Evolutionary conservation across 1,140 invertebrate species (phyloP).

Genomic region (Aricia agestis): DNA sequence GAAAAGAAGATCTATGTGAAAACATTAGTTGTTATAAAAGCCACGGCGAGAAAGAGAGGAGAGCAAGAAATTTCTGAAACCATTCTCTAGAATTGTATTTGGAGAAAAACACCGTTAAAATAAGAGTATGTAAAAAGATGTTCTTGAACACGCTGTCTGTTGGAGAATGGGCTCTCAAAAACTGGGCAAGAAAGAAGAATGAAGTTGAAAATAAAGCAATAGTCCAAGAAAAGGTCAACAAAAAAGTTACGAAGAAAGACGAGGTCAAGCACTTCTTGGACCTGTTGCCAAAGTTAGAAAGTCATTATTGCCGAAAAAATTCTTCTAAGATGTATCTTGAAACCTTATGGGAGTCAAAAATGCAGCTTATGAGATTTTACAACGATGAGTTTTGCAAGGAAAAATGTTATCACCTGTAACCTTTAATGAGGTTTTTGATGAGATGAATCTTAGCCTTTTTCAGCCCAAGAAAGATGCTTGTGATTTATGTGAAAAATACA

Average conservation of each 20-base stretch:
- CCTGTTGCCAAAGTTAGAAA: not conserved
- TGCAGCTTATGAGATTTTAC: no score
- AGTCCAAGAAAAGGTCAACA: not conserved
- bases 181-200: not conserved
- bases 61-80: no score
- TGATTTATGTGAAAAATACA: constrained; percentile 9
- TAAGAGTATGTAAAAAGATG: not conserved
- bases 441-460: constrained; percentile 9
- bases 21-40: no score
- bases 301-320: not conserved
- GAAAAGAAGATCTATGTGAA: no score
- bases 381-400: no score
- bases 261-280: not conserved
- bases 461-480: constrained; percentile 17
- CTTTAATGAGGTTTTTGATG: not conserved
- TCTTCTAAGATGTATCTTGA: not conserved
- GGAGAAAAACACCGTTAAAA: not conserved
- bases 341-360: not conserved
- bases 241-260: not conserved
- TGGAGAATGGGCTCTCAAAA: not conserved
- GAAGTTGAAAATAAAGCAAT: not conserved
- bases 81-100: no score
- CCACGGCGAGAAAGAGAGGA: no score
- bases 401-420: no score
- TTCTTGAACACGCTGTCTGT: not conserved